Evolutionary conservation across 1,140 invertebrate genomes (phyloP).

Genomic region (Zaprionus taronus): DNA sequence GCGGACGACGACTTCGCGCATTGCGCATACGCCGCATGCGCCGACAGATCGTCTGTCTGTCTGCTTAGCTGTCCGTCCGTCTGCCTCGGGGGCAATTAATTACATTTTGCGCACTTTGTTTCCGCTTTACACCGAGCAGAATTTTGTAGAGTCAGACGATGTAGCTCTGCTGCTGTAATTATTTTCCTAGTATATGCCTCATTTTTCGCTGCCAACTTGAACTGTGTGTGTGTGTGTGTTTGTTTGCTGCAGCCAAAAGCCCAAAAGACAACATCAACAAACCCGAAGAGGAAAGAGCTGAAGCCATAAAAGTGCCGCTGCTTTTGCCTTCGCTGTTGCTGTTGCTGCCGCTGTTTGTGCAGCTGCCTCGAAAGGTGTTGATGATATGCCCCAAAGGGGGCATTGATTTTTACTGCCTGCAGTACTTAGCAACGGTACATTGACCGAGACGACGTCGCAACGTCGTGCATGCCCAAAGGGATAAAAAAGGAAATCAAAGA

Average conservation of each 20-base stretch:
- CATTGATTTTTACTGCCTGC: conserved; percentile 39
- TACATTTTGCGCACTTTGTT: conserved; percentile 82
- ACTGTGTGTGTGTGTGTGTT: conserved; percentile 13
- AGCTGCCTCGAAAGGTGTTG: conserved; percentile 71
- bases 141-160: conserved; percentile 51
- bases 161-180: conserved; percentile 50
- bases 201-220: conserved; percentile 31
- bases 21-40: conserved; percentile 53
- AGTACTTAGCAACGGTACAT: conserved; percentile 9
- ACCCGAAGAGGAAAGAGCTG: conserved; percentile 40
- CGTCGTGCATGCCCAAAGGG: conserved; percentile 7
- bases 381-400: conserved; percentile 52
- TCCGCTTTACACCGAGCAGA: conserved; percentile 67
- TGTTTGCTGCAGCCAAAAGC: neutral
- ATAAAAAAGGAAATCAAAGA: neutral
- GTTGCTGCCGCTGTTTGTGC: conserved; percentile 23
- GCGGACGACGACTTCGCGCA: conserved; percentile 27
- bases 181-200: conserved; percentile 51
- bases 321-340: conserved; percentile 36
- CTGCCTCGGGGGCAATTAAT: conserved; percentile 65
- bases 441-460: conserved; percentile 15
- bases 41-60: conserved; percentile 30
- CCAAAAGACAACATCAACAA: conserved; percentile 32
- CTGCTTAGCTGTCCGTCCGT: conserved; percentile 14
- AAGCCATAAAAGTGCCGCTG: conserved; percentile 77